Conservation (phyloP, 35 echinoderm and acorn worm species). For the Heliocidaris erythrogramma region DNA sequence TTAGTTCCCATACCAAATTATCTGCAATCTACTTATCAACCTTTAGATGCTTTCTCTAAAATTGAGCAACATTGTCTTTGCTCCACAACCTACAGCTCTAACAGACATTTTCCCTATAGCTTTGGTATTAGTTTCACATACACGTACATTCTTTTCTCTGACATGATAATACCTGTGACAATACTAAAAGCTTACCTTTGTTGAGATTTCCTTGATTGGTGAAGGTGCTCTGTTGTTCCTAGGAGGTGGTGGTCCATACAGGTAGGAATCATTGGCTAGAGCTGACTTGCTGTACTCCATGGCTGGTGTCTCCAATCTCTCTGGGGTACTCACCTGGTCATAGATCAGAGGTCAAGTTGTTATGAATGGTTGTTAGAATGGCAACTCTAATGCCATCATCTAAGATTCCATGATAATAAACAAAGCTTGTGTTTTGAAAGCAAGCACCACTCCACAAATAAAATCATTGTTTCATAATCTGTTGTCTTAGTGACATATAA, state of each 20-base stretch:
- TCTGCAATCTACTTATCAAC: too few species aligned
- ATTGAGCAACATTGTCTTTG: too few species aligned
- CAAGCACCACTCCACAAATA: too few species aligned
- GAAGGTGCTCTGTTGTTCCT: slow-evolving; percentile 76
- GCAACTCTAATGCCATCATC: background rate
- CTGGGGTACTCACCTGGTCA: slow-evolving; percentile 78
- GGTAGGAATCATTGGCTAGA: slow-evolving; percentile 71
- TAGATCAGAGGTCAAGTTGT: background rate
- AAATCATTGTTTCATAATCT: too few species aligned
- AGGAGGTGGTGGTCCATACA: slow-evolving; percentile 68
- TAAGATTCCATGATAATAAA: background rate
- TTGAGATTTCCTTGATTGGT: slow-evolving; percentile 70
- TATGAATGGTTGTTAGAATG: background rate
- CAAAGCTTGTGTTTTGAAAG: background rate
- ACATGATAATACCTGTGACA: background rate
- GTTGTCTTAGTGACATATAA: too few species aligned
- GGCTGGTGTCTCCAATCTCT: slow-evolving; percentile 85
- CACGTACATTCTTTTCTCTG: too few species aligned
- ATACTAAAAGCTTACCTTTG: slow-evolving; percentile 59
- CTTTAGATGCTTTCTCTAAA: too few species aligned
- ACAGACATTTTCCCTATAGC: too few species aligned
- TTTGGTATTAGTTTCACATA: too few species aligned
- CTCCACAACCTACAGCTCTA: too few species aligned
- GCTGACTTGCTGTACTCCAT: slow-evolving; percentile 80
- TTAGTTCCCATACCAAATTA: too few species aligned